Evolutionary conservation across 2,888 invertebrate species (phyloP), one percentile per base, ranked within the genome.

Genomic region (Lepidochitona cinerea): DNA sequence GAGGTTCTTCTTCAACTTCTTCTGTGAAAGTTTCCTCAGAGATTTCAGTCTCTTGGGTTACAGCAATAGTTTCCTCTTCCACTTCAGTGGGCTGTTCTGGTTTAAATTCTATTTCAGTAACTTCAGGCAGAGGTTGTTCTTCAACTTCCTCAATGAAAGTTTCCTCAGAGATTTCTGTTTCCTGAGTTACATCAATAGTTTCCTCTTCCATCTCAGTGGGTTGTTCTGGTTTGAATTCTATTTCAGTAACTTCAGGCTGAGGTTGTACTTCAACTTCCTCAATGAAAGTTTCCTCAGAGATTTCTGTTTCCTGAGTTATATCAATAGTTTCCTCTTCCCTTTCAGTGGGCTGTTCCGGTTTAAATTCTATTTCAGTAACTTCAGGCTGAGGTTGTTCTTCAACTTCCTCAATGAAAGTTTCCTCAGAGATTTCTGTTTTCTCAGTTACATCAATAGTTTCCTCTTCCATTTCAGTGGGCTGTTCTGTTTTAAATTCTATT

Each of bases 41-140:
- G 7, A 14, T 32, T 29, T 65, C 65, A 12, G 23, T 33, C 18
- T 92, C 68, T 73, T 92, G 87, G 7, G 9, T 32, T 12, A 32
- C 65, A 29, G 7, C 33, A 14, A 65, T 14, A 6, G 23, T 33
- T 35, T 65, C 33, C 65, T 29, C 65, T 65, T 65, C 75, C 26
- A 49, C 65, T 67, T 76, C 76, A 49, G 37, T 36, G 26, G 26
- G 12, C 49, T 72, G 68, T 67, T 32, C 41, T 41, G 49, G 71
- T 36, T 68, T 72, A 1, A 74, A 70, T 37, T 73, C 74, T 54
- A 73, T 67, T 33, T 72, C 75, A 32, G 72, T 76, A 23, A 29
- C 69, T 68, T 73, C 72, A 71, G 67, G 29, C 18, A 33, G 29
- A 12, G 69, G 35, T 53, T 33, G 35, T 14, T 14, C 52, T 36